Percentiles rank a stretch among this genome's conserved stretches.
Conservation (phyloP, 2,888 invertebrate species). For the Apamea sordens region DNA sequence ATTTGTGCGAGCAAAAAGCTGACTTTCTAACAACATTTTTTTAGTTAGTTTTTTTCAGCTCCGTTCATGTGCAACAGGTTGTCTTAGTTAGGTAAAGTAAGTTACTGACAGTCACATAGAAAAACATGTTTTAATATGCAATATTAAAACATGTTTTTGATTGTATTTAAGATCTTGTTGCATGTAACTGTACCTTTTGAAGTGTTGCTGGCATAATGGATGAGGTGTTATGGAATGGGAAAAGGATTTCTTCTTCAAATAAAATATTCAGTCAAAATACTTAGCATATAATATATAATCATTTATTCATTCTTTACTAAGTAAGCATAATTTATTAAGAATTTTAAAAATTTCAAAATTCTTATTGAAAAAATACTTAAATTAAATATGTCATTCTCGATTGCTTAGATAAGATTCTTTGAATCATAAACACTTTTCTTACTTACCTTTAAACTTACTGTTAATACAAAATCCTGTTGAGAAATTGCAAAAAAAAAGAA, state of each 20-base stretch:
- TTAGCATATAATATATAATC: background rate
- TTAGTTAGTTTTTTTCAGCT: background rate
- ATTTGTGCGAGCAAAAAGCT: background rate
- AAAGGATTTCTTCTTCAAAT: background rate
- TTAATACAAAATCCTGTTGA: background rate
- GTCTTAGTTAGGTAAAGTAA: background rate
- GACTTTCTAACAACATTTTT: background rate
- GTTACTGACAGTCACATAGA: background rate
- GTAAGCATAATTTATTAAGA: fast-evolving
- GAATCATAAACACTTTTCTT: background rate
- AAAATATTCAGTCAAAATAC: background rate
- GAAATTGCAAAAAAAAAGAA: background rate
- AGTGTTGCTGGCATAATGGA: background rate
- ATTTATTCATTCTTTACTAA: background rate
- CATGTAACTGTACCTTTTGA: background rate
- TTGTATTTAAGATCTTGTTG: background rate
- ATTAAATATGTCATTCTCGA: background rate
- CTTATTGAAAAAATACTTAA: background rate
- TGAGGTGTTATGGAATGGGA: background rate
- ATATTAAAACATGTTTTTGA: too few relatives aligned
- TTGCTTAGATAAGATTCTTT: background rate
- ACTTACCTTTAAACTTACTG: slow-evolving; percentile 2
- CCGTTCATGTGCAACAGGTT: background rate
- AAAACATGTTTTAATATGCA: background rate
- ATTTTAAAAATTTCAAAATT: too few relatives aligned